These are phyloP conservation scores for Sceloporus undulatus DNA, from an alignment of 2,113 vertebrate species.

Conservation along the genomic window DNA sequence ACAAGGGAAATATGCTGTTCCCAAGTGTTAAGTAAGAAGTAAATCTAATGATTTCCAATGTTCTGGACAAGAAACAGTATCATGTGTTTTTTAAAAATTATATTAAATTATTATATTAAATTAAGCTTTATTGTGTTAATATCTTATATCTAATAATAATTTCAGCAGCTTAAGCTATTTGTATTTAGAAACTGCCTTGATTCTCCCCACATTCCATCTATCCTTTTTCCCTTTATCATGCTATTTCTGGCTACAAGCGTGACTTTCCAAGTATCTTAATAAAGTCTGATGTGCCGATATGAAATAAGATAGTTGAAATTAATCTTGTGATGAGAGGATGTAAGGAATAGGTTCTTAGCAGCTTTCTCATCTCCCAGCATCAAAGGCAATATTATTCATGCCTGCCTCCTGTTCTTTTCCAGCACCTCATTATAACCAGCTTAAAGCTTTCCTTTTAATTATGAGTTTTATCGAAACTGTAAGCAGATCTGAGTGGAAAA, in stretches of 20 bases:
- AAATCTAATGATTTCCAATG: neutral
- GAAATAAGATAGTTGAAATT: slow-evolving; percentile 59
- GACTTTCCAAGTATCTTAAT: neutral
- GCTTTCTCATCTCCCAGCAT: slow-evolving; percentile 20
- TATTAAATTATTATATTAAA: neutral
- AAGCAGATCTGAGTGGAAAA: slow-evolving; percentile 23
- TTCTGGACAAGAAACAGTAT: neutral
- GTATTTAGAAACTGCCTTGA: neutral
- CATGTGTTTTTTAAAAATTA: neutral
- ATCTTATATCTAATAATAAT: too few relatives aligned
- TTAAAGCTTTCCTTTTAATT: slow-evolving; percentile 48
- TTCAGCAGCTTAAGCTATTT: neutral
- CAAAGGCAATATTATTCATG: slow-evolving; percentile 31
- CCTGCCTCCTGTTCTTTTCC: slow-evolving; percentile 21
- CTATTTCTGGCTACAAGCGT: neutral
- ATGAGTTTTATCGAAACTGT: slow-evolving; percentile 33
- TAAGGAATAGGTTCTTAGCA: slow-evolving; percentile 4
- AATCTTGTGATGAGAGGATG: slow-evolving; percentile 3
- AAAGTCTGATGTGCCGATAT: slow-evolving; percentile 47
- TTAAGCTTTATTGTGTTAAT: neutral
- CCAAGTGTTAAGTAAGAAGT: neutral
- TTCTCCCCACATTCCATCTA: neutral
- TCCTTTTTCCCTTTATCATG: neutral
- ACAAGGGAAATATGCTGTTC: neutral
- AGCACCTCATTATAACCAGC: slow-evolving; percentile 34